Evolutionary conservation across 2,888 invertebrate genomes (phyloP).

Genomic region (Digitonthophagus gazella): DNA sequence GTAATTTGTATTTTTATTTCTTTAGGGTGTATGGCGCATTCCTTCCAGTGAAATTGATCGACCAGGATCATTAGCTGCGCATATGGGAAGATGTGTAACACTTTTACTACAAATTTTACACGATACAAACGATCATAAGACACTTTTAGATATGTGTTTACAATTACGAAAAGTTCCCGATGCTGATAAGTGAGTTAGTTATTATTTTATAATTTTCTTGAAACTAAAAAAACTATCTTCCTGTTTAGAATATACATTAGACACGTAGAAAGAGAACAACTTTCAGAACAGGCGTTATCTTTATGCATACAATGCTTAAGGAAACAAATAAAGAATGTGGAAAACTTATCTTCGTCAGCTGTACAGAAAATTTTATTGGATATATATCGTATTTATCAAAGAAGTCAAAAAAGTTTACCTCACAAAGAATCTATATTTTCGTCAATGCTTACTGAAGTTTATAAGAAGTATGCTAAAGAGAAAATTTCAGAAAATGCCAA

Average conservation of each 20-base stretch:
- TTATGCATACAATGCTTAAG: conserved; percentile 70
- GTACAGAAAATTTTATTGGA: conserved; percentile 55
- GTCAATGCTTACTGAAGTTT: conserved; percentile 67
- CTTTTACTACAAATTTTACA: conserved; percentile 79
- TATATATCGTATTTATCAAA: conserved; percentile 67
- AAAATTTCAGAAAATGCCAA: conserved; percentile 63
- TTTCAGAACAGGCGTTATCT: conserved; percentile 76
- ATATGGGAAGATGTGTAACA: conserved; percentile 82
- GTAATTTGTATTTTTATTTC: conserved; percentile 21
- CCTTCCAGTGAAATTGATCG: conserved; percentile 88
- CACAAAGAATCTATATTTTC: conserved; percentile 62
- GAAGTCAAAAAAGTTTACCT: conserved; percentile 62
- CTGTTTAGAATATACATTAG: conserved; percentile 72
- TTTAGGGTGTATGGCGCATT: conserved; percentile 86
- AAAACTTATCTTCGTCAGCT: conserved; percentile 44
- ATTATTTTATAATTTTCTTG: conserved; percentile 1
- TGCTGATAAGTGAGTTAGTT: conserved; percentile 68
- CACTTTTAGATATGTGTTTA: conserved; percentile 74
- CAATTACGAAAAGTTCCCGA: conserved; percentile 81
- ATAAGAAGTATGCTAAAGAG: conserved; percentile 62
- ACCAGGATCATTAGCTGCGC: conserved; percentile 87
- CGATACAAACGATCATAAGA: conserved; percentile 75
- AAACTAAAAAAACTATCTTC: conserved; percentile 16
- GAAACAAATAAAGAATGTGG: conserved; percentile 57
- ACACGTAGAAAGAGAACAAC: conserved; percentile 78